These are phyloP conservation scores for Lepidostoma basale DNA, from an alignment of 1,140 invertebrate genomes.

Conservation along the genomic window DNA sequence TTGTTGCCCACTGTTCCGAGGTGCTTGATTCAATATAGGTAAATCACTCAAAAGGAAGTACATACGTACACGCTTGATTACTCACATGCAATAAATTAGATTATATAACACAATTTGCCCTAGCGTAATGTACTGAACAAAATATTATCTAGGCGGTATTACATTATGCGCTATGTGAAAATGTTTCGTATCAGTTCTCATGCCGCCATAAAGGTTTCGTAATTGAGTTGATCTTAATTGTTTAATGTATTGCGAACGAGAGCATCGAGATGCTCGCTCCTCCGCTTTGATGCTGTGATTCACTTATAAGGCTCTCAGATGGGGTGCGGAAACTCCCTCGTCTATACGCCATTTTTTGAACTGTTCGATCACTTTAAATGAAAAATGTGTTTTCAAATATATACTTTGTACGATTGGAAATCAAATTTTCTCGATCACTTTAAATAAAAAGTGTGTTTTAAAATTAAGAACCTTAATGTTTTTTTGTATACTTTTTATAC, in stretches of 20 bases:
- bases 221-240: constrained; percentile 24
- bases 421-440: no score
- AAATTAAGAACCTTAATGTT: no score
- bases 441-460: no score
- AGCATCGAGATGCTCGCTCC: not conserved
- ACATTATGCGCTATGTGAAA: not conserved
- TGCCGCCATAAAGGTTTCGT: not conserved
- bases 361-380: no score
- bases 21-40: no score
- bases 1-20: no score
- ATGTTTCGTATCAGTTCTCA: not conserved
- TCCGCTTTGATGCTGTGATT: constrained; percentile 10
- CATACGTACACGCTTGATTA: not conserved
- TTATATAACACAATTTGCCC: not conserved
- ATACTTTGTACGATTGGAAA: no score
- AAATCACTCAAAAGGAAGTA: constrained; percentile 1
- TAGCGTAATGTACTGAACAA: not conserved
- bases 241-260: constrained; percentile 27
- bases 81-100: not conserved
- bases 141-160: not conserved
- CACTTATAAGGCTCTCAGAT: not conserved
- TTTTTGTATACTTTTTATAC: no score
- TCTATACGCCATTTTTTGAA: no score
- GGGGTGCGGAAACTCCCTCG: no score
- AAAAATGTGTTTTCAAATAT: no score